Conservation (phyloP, 2,113 vertebrate species). For the Upupa epops region DNA sequence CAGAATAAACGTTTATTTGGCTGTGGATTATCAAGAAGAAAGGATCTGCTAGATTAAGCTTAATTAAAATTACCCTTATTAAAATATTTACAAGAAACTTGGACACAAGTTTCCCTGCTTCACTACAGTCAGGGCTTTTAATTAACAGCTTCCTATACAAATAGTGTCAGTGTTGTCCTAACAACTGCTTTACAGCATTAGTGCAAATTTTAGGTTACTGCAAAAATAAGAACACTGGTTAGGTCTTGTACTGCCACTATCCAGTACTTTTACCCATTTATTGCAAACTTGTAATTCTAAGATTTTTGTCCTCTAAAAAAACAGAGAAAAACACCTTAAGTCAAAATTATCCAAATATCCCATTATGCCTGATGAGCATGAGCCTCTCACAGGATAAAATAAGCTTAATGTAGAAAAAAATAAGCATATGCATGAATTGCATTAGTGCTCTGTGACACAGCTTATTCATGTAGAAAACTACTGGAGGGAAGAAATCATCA, state of each 20-base stretch:
- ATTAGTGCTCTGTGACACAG: not conserved
- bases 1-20: not conserved
- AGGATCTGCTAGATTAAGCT: not conserved
- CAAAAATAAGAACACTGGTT: not conserved
- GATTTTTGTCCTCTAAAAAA: not conserved
- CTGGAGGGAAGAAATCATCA: slow-evolving; percentile 57
- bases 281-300: not conserved
- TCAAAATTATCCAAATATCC: slow-evolving; percentile 56
- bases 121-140: not conserved
- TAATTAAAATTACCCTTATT: too few species aligned
- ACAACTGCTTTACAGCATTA: not conserved
- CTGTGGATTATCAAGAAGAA: not conserved
- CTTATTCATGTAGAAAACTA: slow-evolving; percentile 67
- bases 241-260: not conserved
- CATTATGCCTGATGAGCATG: slow-evolving; percentile 39
- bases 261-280: not conserved
- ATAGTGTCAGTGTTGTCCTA: not conserved
- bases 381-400: slow-evolving; percentile 50
- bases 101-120: not conserved
- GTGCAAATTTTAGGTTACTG: not conserved
- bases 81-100: not conserved
- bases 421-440: slow-evolving; percentile 56
- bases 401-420: slow-evolving; percentile 59
- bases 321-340: not conserved
- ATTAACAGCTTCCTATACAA: not conserved